phyloP scores from a whole-genome alignment of 2,888 invertebrate genomes.

The Pyrochroa serraticornis region DNA sequence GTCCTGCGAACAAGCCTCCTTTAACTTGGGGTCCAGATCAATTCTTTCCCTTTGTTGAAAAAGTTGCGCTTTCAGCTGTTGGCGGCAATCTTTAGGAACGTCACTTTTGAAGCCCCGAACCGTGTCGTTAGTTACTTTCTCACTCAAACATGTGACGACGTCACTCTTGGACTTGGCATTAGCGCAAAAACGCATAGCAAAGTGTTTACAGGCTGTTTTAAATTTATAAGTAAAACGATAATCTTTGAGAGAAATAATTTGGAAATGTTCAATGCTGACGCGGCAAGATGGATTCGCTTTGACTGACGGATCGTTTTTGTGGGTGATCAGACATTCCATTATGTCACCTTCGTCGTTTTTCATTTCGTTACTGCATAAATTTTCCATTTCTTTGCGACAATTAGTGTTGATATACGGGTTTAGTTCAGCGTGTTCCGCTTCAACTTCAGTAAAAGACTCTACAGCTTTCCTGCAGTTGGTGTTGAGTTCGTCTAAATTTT shows the following conservation, averaged over 20 bases:
- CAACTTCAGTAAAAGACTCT: slow-evolving; percentile 84
- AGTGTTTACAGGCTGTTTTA: slow-evolving; percentile 88
- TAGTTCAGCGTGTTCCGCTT: slow-evolving; percentile 86
- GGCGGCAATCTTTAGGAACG: slow-evolving; percentile 86
- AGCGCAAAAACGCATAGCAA: slow-evolving; percentile 73
- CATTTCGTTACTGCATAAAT: slow-evolving; percentile 73
- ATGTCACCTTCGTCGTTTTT: slow-evolving; percentile 85
- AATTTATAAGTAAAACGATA: slow-evolving; percentile 94
- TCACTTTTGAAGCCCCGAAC: slow-evolving; percentile 76
- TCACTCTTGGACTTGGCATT: slow-evolving; percentile 78
- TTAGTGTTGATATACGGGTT: slow-evolving; percentile 86
- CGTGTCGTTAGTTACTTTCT: slow-evolving; percentile 88
- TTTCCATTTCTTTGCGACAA: slow-evolving; percentile 80
- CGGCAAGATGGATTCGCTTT: slow-evolving; percentile 82
- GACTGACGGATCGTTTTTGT: slow-evolving; percentile 87
- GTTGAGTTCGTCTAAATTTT: slow-evolving; percentile 73
- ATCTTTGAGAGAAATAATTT: slow-evolving; percentile 90
- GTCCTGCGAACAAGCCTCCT: slow-evolving; percentile 80
- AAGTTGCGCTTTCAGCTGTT: slow-evolving; percentile 88
- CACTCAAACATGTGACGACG: slow-evolving; percentile 87
- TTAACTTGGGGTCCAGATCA: slow-evolving; percentile 82
- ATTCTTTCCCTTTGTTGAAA: slow-evolving; percentile 92
- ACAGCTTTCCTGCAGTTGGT: slow-evolving; percentile 77
- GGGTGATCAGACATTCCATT: slow-evolving; percentile 91
- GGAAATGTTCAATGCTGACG: slow-evolving; percentile 96